Evolutionary conservation across 2,888 invertebrate species (phyloP), one percentile per base, ranked within the genome.

Genomic region (Harpagoxenus sublaevis): DNA sequence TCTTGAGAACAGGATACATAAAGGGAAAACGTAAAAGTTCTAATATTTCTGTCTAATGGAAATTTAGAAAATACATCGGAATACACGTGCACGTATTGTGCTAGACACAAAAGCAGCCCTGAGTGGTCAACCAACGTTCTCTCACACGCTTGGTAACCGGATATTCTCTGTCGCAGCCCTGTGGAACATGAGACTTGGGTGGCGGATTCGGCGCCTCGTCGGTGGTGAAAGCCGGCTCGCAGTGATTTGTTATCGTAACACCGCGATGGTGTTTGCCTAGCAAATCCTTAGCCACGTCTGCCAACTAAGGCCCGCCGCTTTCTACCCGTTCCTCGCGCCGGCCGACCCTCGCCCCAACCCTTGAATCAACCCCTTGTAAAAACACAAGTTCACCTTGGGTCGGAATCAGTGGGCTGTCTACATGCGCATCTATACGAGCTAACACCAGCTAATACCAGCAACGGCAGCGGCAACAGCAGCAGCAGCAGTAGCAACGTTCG

Each of bases 161-260:
- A 81, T 81, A 81, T 74, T 73, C 79, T 51, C 18, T 12, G 12
- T 51, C 42, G 78, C 71, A 85, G 66, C 55, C 23, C 31, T 55
- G 45, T 78, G 78, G 73, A 85, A 81, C 73, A 78, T 60, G 63
- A 57, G 82, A 79, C 83, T 79, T 83, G 45, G 63, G 35, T 6
- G 48, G 51, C 53, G 81, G 62, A 79, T 88, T 84, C 48, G 81
- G 73, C 51, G 63, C 68, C 39, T 82, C 81, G 70, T 35, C 68
- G 57, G 83, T 39, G 83, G 73, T 60, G 83, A 85, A 89, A 86
- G 88, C 84, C 84, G 85, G 87, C 84, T 84, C 83, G 84, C 60
- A 74, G 91, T 91, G 93, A 93, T 93, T 93, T 93, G 94, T 93
- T 93, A 93, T 93, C 89, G 90, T 89, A 93, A 92, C 93, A 89